Evolutionary conservation across 2,797 vertebrate genomes (phyloP).

Genomic region (Staurois parvus): DNA sequence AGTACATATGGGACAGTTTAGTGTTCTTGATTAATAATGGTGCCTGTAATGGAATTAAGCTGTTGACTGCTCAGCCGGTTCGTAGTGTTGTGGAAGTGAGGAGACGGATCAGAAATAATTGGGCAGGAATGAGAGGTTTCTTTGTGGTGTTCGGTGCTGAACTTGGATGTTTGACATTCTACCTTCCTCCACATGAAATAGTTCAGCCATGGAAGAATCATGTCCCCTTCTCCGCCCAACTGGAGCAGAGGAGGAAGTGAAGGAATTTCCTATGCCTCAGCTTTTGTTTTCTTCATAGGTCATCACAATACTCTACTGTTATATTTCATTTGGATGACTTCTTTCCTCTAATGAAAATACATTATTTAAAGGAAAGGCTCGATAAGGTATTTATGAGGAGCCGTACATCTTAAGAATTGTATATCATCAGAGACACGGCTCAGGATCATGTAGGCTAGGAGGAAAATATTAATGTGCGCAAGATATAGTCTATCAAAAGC

Average conservation of each 20-base stretch:
- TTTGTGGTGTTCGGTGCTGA: background rate
- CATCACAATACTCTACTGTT: constrained; percentile 34
- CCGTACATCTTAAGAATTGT: background rate
- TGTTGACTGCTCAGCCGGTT: background rate
- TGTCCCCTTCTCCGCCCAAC: constrained; percentile 12
- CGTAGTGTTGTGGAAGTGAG: too few species aligned
- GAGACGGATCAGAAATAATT: background rate
- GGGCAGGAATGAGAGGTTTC: constrained; percentile 4
- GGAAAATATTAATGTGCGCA: background rate
- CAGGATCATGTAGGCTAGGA: background rate
- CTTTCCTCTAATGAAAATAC: constrained; percentile 14
- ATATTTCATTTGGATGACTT: constrained; percentile 7
- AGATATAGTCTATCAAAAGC: too few species aligned
- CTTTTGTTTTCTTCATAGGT: constrained; percentile 44
- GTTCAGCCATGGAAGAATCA: constrained; percentile 21
- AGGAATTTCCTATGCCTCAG: constrained; percentile 38
- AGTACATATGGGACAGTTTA: too few species aligned
- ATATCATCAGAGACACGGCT: background rate
- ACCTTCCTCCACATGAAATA: constrained; percentile 49
- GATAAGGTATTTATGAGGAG: constrained; percentile 4
- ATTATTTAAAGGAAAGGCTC: background rate
- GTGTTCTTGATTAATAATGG: too few species aligned
- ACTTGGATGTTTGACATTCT: constrained; percentile 31
- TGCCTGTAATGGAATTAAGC: background rate
- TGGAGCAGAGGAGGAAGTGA: constrained; percentile 39